phyloP scores from a whole-genome alignment of 2,888 invertebrate species.

The Conistra vaccinii region DNA sequence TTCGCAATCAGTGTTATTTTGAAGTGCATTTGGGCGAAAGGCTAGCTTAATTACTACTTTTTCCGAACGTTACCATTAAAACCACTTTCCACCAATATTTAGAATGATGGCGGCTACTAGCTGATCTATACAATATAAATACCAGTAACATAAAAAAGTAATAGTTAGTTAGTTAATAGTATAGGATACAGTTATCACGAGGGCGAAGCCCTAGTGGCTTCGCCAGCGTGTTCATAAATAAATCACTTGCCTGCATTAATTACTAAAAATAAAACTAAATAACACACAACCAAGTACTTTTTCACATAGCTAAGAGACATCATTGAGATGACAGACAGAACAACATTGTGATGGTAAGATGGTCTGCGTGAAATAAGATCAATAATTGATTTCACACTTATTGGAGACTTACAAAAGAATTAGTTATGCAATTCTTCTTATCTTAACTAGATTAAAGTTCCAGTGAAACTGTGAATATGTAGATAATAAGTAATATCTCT shows the following conservation, averaged over 20 bases:
- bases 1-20: neutral
- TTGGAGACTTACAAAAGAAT: slow-evolving; percentile 32
- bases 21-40: too few species aligned
- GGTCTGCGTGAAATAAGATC: slow-evolving; percentile 53
- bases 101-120: neutral
- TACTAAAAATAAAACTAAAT: slow-evolving; percentile 31
- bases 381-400: slow-evolving; percentile 64
- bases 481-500: neutral
- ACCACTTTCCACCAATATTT: neutral
- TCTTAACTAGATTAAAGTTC: slow-evolving; percentile 35
- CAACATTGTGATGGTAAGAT: neutral
- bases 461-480: neutral
- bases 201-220: too few species aligned
- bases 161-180: too few species aligned
- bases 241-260: slow-evolving; percentile 47
- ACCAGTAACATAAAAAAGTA: too few species aligned
- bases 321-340: slow-evolving; percentile 10
- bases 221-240: neutral
- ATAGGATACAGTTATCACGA: too few species aligned
- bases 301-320: slow-evolving; percentile 45
- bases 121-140: too few species aligned
- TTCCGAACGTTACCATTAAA: neutral
- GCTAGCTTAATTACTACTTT: neutral
- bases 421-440: slow-evolving; percentile 44
- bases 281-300: slow-evolving; percentile 17